Conservation (phyloP, 2,888 invertebrate genomes). For the Hedya salicella region DNA sequence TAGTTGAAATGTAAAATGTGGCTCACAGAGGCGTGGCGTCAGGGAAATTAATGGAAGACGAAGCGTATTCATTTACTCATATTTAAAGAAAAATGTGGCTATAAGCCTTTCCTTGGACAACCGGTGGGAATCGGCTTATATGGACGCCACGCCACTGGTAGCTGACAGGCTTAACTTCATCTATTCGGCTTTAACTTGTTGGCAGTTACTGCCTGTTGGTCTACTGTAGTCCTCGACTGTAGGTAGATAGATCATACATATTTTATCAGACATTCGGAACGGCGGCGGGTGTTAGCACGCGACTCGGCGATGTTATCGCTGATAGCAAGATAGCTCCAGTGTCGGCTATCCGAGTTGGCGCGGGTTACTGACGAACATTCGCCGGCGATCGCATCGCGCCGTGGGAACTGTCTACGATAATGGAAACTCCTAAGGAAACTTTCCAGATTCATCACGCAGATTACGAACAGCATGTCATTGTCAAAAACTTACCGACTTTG, state of each 20-base stretch:
- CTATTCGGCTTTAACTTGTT: constrained; percentile 35
- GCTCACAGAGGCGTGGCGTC: too few species aligned
- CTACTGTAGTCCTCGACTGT: too few species aligned
- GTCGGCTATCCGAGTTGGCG: constrained; percentile 18
- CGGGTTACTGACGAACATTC: constrained; percentile 18
- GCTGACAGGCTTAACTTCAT: constrained; percentile 1
- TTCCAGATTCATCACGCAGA: constrained; percentile 40
- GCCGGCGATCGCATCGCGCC: constrained; percentile 47
- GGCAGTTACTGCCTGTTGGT: constrained; percentile 23
- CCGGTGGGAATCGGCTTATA: too few species aligned
- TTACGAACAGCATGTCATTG: constrained; percentile 34
- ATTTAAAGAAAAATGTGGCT: too few species aligned
- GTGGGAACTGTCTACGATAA: constrained; percentile 38
- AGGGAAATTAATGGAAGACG: too few species aligned
- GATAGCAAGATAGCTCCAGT: constrained; percentile 52
- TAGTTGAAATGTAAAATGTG: too few species aligned
- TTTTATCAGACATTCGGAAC: constrained; percentile 57
- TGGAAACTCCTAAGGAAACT: constrained; percentile 42
- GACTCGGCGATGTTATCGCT: constrained; percentile 64
- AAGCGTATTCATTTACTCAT: too few species aligned
- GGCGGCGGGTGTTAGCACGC: constrained; percentile 56
- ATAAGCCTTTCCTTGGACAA: too few species aligned
- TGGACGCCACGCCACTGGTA: too few species aligned
- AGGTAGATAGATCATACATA: constrained; percentile 50
- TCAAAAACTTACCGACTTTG: constrained; percentile 39